These are phyloP conservation scores for Scaptomyza tumidula DNA, from an alignment of 2,888 invertebrate species.

Conservation along the genomic window DNA sequence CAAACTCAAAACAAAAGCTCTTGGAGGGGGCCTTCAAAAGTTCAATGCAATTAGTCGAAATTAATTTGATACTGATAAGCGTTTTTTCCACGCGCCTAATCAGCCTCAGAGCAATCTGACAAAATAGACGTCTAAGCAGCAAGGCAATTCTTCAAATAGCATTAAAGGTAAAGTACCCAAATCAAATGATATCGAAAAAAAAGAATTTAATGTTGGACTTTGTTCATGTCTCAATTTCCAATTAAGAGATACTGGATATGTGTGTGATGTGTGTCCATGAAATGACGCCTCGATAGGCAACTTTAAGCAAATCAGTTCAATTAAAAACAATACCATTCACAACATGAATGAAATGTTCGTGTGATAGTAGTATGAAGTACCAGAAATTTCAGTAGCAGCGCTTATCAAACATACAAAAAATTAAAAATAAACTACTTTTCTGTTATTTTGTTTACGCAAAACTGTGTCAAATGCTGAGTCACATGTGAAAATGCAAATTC, in stretches of 20 bases:
- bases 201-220: constrained; percentile 49
- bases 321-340: constrained; percentile 57
- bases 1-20: constrained; percentile 3
- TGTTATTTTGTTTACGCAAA: constrained; percentile 61
- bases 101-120: constrained; percentile 34
- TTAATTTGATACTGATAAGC: constrained; percentile 36
- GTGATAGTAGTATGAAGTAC: constrained; percentile 13
- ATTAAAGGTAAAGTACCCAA: constrained; percentile 28
- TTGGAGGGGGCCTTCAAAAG: constrained; percentile 32
- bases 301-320: constrained; percentile 64
- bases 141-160: constrained; percentile 10
- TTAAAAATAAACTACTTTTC: constrained; percentile 9
- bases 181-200: constrained; percentile 13
- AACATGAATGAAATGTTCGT: constrained; percentile 61
- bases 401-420: constrained; percentile 41
- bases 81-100: constrained; percentile 11
- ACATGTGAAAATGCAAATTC: constrained; percentile 33
- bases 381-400: constrained; percentile 55
- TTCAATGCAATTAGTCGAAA: constrained; percentile 47
- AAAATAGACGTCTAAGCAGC: constrained; percentile 2
- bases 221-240: constrained; percentile 67
- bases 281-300: constrained; percentile 39
- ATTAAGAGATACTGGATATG: constrained; percentile 63
- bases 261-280: constrained; percentile 32
- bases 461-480: constrained; percentile 51